Conservation (phyloP, 2,113 vertebrate genomes). For the Brienomyrus brachyistius region DNA sequence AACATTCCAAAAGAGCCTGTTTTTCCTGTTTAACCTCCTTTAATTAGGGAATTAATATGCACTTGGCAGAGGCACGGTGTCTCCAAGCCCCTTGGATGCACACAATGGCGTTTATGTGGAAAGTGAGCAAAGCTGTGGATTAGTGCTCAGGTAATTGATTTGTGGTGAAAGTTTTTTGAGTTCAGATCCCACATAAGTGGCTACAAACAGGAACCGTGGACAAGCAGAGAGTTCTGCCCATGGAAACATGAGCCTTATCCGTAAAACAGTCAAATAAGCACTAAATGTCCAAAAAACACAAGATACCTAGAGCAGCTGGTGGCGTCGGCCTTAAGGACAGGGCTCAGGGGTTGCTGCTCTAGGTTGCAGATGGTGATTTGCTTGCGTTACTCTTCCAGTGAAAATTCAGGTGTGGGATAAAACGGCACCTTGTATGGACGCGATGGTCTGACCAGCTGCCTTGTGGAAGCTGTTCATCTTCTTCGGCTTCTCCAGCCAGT, state of each 20-base stretch:
- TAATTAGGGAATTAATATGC: conserved; percentile 2
- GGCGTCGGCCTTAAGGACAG: neutral
- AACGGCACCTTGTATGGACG: neutral
- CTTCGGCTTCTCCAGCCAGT: neutral
- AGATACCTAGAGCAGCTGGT: neutral
- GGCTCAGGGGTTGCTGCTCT: neutral
- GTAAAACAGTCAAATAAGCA: neutral
- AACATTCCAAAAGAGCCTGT: neutral
- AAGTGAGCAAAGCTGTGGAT: neutral
- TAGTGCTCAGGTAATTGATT: neutral
- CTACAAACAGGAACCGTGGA: neutral
- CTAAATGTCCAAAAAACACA: neutral
- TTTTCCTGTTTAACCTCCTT: neutral
- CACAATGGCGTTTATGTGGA: neutral
- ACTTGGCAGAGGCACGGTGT: neutral
- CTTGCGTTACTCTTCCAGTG: neutral
- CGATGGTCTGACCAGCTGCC: neutral
- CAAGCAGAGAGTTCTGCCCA: neutral
- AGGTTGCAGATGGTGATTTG: neutral
- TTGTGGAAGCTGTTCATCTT: neutral
- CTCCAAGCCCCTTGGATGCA: neutral
- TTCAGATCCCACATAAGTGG: neutral
- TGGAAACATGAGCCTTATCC: neutral
- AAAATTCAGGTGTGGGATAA: neutral
- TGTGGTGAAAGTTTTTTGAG: neutral